Evolutionary conservation across 2,113 vertebrate genomes (phyloP), one percentile per base, ranked within the genome.

Genomic region (Daphoenositta chrysoptera): DNA sequence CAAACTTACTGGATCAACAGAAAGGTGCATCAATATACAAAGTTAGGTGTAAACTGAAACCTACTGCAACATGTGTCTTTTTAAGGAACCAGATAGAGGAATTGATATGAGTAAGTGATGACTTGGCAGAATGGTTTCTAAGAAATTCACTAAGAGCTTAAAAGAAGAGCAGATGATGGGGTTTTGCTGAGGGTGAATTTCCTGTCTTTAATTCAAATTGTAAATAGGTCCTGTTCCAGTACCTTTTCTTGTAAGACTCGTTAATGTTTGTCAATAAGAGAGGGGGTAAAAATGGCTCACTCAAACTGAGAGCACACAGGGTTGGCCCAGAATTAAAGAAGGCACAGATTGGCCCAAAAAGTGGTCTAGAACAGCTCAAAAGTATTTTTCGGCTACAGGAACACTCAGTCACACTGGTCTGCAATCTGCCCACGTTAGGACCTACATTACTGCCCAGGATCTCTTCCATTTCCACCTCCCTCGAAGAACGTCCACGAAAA

Each of bases 321-420:
- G 72, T 80, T 81, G 90, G 90, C 93, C 88, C 83, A 69, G 77
- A 90, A 89, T 82, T 95, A 15, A 96, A 97, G 97, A 98, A 98
- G 98, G 98, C 98, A 98, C 98, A 96, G 95, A 78, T 90, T 75
- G 82, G 98, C 98, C 97, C 91, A 33, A 73, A 83, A 83, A 93
- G 94, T 94, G 93, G 94, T 97, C 93, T 91, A 92, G 61, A 96
- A 94, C 79, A 97, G 91, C 86, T 93, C 78, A 93, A 31, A 84
- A 79, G 72, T 87, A 57, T 92, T 97, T 95, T 86, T 94, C 76
- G 1, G 91, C 90, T 96, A 94, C 64, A 56, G 87, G 64, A 97
- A 95, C 48, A 60, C 93, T 94, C 82, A 60, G 64, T 90, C 84
- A 89, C 30, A 61, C 61, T 61, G 93, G 66, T 96, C 79, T 94